Evolutionary conservation across 2,888 invertebrate species (phyloP), one percentile per base, ranked within the genome.

Genomic region (Agrotis puta): DNA sequence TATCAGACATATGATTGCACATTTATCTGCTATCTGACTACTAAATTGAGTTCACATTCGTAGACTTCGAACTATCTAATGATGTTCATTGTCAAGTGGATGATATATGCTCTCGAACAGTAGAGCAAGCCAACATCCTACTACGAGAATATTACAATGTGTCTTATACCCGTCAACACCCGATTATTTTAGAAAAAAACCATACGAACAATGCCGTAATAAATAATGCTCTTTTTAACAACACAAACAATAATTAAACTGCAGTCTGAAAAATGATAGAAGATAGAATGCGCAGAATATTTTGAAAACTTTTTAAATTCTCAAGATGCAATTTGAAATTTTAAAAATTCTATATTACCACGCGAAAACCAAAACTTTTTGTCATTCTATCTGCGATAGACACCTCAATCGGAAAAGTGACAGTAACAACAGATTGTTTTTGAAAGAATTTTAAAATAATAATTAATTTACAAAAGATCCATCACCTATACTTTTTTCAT

Each of bases 51-150:
- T 62, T 68, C 33, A 62, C 22, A 27, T 59, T 48, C 14, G 16
- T 58, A 69, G n/a, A 48, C 11, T 58, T 9, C 20, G 7, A 62
- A n/a, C 20, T 62, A 58, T 63, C 27, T 63, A 74, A 14, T 53
- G 58, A 58, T 63, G 22, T 64, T 61, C 47, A 56, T 73, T 61
- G 56, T 62, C 68, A 77, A 68, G 77, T 73, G 48, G 33, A 53
- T 68, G 68, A 77, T 73, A 64, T 33, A 78, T 53, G 51, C 39
- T 61, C 61, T 57, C 24, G 39, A 50, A 20, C 47, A 20, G 39
- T 56, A 47, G 16, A n/a, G 54, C 53, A 75, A 70, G 70, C 75
- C 79, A 79, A 79, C 33, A 75, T 61, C 54, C 56, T 53, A 69
- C 47, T 57, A 53, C 24, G 27, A 63, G 39, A 59, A 66, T 27